These are phyloP conservation scores for Melinopterus prodromus DNA, from an alignment of 2,888 invertebrate genomes.

Conservation along the genomic window DNA sequence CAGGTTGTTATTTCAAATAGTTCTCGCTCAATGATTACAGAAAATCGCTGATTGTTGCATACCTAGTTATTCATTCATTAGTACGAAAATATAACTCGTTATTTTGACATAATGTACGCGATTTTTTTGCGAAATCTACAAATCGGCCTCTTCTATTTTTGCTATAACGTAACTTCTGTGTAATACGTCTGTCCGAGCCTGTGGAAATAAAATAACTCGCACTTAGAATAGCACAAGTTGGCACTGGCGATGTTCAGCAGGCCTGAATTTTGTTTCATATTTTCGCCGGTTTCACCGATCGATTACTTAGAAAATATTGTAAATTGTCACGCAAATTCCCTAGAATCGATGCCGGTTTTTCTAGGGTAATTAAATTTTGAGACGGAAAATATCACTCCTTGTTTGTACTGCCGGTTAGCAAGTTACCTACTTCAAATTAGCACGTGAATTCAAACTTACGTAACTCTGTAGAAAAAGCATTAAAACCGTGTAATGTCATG, in stretches of 20 bases:
- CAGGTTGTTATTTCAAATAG: background rate
- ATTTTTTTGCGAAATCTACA: constrained; percentile 7
- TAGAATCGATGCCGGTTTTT: background rate
- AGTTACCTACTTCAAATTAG: background rate
- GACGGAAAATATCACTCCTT: background rate
- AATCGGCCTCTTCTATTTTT: constrained; percentile 38
- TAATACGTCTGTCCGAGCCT: constrained; percentile 38
- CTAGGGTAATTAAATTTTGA: background rate
- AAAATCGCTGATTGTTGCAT: too few species aligned
- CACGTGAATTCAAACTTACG: background rate
- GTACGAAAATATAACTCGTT: too few species aligned
- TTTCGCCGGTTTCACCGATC: background rate
- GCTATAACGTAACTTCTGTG: constrained; percentile 40
- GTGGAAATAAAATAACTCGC: constrained; percentile 50
- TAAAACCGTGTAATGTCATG: too few species aligned
- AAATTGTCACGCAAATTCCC: background rate
- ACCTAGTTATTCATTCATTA: too few species aligned
- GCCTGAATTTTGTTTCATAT: constrained; percentile 23
- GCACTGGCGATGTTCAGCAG: constrained; percentile 41
- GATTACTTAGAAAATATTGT: background rate
- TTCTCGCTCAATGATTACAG: too few species aligned
- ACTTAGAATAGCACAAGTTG: constrained; percentile 52
- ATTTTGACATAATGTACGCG: too few species aligned
- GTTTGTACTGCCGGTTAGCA: background rate
- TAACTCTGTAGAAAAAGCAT: background rate